Base-by-base conservation (phyloP, 1,140 invertebrate genomes). In the Zaprionus kolodkinae region DNA sequence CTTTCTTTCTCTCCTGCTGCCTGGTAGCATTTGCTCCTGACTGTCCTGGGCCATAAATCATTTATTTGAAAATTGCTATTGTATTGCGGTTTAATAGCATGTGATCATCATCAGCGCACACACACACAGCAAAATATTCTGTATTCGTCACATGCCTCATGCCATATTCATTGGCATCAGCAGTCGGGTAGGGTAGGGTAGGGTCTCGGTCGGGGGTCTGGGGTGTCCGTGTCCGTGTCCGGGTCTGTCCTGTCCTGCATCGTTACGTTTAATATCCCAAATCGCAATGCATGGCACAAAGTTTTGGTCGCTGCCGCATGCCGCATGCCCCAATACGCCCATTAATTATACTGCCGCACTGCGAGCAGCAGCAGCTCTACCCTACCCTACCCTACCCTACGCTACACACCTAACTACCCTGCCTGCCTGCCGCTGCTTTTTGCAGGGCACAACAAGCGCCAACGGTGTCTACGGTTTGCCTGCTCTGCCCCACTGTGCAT, bases 31-130 rank as follows among this genome's bases (percentile, higher is more conserved):
- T n/a, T n/a, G 54, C 50, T 64, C 60, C 67, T 74, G 72, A 78
- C 80, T 85, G 81, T 85, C 57, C 61, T 59, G 67, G n/a, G 79
- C 73, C 84, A 88, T 88, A 88, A 88, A 88, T 88, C 84, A 88
- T 88, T 88, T 88, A 88, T 88, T 81, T 88, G 78, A 88, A 88
- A 88, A 88, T 88, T 88, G 84, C 84, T 80, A 84, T 88, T 84
- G 84, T 88, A 88, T 88, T 88, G 84, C 84, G 84, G 80, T 84
- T 88, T 88, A 88, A 88, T 88, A 81, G 85, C 84, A 88, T 88
- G 77, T 88, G 84, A 88, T 88, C 79, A 83, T 83, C 83, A 87
- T 71, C 76, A 79, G 75, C 77, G 76, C 48, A 61, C 61, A 56
- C 48, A 55, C 59, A 79, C 54, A 38, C 15, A 50, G n/a, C 50